These are phyloP conservation scores for Trisateles emortualis DNA, from an alignment of 2,888 invertebrate species.

Conservation along the genomic window DNA sequence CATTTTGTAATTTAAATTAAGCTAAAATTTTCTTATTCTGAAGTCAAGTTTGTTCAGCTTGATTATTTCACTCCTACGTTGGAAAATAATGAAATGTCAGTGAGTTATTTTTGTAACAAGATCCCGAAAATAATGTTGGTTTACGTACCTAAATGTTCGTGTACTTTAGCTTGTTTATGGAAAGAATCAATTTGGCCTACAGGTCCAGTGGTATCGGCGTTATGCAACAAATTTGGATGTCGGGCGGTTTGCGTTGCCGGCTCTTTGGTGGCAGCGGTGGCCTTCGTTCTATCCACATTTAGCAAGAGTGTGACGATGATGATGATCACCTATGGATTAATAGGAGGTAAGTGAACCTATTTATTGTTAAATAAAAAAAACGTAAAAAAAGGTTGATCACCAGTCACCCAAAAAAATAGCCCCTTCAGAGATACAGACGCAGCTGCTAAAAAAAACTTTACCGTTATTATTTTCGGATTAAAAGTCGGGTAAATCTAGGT, in stretches of 20 bases:
- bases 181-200: slow-evolving; percentile 34
- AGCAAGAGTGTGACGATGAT: slow-evolving; percentile 95
- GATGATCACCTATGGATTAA: slow-evolving; percentile 96
- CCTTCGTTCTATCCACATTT: slow-evolving; percentile 95
- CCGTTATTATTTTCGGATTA: too few species aligned
- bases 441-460: too few species aligned
- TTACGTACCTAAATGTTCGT: background rate
- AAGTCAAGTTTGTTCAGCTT: background rate
- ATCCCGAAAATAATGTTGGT: background rate
- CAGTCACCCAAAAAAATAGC: too few species aligned
- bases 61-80: slow-evolving; percentile 2
- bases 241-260: slow-evolving; percentile 97
- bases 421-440: too few species aligned
- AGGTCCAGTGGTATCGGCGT: slow-evolving; percentile 97
- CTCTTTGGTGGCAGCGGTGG: slow-evolving; percentile 93
- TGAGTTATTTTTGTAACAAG: background rate
- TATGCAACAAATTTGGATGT: slow-evolving; percentile 98
- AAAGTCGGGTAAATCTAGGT: too few species aligned
- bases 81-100: slow-evolving; percentile 4
- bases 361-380: background rate
- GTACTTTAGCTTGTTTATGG: slow-evolving; percentile 10
- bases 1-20: background rate
- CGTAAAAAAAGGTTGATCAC: too few species aligned
- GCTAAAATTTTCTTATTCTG: background rate
- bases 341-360: slow-evolving; percentile 91